A percentile compares a stretch with the other conserved stretches of the same genome.
These are phyloP conservation scores for Danaus plexippus DNA, from an alignment of 1,140 invertebrate species.

Conservation along the genomic window DNA sequence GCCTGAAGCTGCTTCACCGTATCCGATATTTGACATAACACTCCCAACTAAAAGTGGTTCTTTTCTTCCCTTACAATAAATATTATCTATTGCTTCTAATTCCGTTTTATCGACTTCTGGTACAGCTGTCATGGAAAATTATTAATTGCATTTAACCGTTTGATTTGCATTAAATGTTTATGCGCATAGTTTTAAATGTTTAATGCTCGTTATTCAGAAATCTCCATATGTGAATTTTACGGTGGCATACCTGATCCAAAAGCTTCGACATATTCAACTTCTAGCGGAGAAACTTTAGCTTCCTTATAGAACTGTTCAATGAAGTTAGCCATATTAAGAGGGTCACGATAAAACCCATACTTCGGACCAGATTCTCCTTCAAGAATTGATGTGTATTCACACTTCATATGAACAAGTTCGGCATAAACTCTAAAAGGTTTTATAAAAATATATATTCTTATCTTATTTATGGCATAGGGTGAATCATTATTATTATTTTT, in stretches of 20 bases:
- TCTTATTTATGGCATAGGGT: background rate
- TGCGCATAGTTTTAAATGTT: too few relatives aligned
- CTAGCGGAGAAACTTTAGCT: conserved; percentile 73
- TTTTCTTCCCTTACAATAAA: conserved; percentile 59
- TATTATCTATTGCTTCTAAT: conserved; percentile 37
- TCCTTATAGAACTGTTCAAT: conserved; percentile 76
- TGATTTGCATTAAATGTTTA: too few relatives aligned
- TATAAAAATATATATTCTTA: conserved; percentile 47
- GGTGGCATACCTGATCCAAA: conserved; percentile 75
- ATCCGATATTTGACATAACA: conserved; percentile 83
- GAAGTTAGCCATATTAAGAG: conserved; percentile 68
- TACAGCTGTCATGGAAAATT: conserved; percentile 44
- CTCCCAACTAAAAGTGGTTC: conserved; percentile 78
- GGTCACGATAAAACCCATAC: conserved; percentile 72
- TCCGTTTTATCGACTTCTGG: conserved; percentile 54
- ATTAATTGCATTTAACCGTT: background rate
- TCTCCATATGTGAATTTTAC: too few relatives aligned
- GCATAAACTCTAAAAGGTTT: conserved; percentile 75
- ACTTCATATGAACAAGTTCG: conserved; percentile 77
- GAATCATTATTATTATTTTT: background rate
- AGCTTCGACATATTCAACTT: conserved; percentile 80
- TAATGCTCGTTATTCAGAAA: too few relatives aligned
- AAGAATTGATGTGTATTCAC: conserved; percentile 51
- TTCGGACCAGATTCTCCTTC: conserved; percentile 21
- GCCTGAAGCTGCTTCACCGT: conserved; percentile 77